Evolutionary conservation across 30 jellyfish, hydroid and myxozoan genomes (phyloP), one percentile per base, ranked within the genome.

Genomic region (Aurelia aurita): DNA sequence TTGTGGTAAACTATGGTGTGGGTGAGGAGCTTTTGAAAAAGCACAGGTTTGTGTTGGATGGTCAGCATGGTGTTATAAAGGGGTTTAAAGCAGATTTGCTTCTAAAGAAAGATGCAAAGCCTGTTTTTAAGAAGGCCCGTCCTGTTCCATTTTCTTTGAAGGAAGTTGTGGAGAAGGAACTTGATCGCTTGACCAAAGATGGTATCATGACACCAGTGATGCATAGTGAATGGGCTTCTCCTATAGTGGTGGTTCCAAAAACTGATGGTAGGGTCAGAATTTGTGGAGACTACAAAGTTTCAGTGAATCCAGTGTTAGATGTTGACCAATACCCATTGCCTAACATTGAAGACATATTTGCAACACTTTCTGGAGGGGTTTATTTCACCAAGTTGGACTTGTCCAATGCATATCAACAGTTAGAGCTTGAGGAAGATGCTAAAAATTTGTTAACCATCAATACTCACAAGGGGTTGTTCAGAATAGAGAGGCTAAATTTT

Each of bases 301-400:
- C 97, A 7, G 85, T 79, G 20, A 79, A 88, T 65, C 85, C 49
- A 54, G 87, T 21, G 45, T 84, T 91, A 20, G 74, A 25, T n/a
- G 21, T 35, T 55, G 97, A 80, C 78, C 69, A 73, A 5, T 88
- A 88, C 67, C 97, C 94, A 4, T 27, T 88, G 22, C 97, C 97
- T 7, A 55, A 18, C 21, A 79, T 67, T 9, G 80, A 78, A 21
- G 94, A 51, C 18, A 20, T 79, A 63, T 66, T 46, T 18, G 69
- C 57, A 79, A 32, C 21, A 57, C 39, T 25, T 62, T 16, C 35
- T 66, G 67, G 73, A 66, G 77, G 66, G 13, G 62, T 3, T 44
- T 35, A 35, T 23, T 88, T 80, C 79, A 20, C 59, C 69, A 88
- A 79, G 31, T 34, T 79, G 51, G 97, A 82, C 76, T 70, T 89